Conservation (phyloP, 2,888 invertebrate species). For the Orchestes rusci region DNA sequence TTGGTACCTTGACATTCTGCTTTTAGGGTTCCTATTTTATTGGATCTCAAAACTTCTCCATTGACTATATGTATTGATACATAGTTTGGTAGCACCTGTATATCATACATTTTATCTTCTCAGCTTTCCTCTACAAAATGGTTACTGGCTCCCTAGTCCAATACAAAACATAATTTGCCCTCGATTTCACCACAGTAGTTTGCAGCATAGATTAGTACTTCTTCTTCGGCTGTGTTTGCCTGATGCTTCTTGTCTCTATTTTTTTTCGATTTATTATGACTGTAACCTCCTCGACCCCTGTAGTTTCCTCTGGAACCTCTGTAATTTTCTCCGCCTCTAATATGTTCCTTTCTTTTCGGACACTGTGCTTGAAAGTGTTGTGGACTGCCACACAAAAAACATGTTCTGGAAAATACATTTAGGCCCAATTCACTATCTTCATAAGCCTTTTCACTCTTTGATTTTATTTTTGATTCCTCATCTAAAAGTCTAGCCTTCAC, state of each 20-base stretch:
- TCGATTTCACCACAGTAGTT: not conserved
- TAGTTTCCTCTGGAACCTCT: not conserved
- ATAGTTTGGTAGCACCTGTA: too few relatives aligned
- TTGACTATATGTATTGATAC: slow-evolving; percentile 5
- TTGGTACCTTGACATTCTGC: slow-evolving; percentile 3
- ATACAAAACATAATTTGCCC: slow-evolving; percentile 3
- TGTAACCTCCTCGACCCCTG: too few relatives aligned
- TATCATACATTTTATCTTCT: too few relatives aligned
- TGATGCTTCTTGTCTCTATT: too few relatives aligned
- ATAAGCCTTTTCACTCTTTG: not conserved
- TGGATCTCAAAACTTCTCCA: slow-evolving; percentile 3
- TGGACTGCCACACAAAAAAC: slow-evolving; percentile 3
- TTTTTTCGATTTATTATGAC: too few relatives aligned
- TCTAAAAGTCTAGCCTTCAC: too few relatives aligned
- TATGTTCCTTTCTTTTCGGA: not conserved
- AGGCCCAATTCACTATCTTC: not conserved
- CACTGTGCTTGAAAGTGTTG: slow-evolving; percentile 2
- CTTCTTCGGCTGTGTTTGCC: too few relatives aligned
- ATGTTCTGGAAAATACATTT: not conserved
- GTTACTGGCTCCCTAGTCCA: slow-evolving; percentile 7
- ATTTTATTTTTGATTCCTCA: too few relatives aligned
- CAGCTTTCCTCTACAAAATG: slow-evolving; percentile 6
- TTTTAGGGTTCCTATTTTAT: slow-evolving; percentile 3
- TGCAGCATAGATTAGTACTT: slow-evolving; percentile 5
- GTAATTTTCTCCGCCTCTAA: slow-evolving; percentile 1